Conservation (phyloP, 2,888 invertebrate genomes). For the Leucophora obtusa region DNA sequence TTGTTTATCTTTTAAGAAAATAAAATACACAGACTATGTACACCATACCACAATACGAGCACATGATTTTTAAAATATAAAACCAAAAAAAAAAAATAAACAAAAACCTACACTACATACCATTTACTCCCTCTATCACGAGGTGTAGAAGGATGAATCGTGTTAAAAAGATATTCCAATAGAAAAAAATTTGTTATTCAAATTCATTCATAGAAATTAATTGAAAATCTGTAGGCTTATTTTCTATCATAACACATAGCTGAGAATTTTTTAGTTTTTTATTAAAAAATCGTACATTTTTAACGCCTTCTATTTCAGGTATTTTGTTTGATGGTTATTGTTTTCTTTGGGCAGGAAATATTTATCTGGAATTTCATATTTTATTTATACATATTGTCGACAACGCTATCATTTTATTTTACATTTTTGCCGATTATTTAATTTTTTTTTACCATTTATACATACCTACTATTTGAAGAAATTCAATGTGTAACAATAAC, state of each 20-base stretch:
- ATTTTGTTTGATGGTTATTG: too few species aligned
- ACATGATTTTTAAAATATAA: slow-evolving; percentile 16
- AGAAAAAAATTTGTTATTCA: background rate
- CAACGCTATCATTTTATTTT: too few species aligned
- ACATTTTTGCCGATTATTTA: too few species aligned
- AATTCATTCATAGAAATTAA: background rate
- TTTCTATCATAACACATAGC: background rate
- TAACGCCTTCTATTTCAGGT: too few species aligned
- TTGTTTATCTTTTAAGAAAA: background rate
- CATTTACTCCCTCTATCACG: background rate
- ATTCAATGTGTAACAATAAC: too few species aligned
- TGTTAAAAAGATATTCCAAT: background rate
- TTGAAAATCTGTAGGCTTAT: background rate
- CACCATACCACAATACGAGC: background rate
- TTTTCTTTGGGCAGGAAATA: too few species aligned
- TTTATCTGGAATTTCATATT: too few species aligned
- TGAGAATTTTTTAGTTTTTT: background rate
- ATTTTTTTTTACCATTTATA: too few species aligned
- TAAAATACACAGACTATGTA: slow-evolving; percentile 5
- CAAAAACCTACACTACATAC: slow-evolving; percentile 35
- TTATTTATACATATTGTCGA: too few species aligned
- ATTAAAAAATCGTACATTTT: background rate
- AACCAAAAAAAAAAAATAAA: slow-evolving; percentile 50
- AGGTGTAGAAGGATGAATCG: slow-evolving; percentile 1
- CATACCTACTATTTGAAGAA: too few species aligned